These are phyloP conservation scores for Neuroterus valhalla DNA, from an alignment of 1,140 invertebrate genomes.

Conservation along the genomic window DNA sequence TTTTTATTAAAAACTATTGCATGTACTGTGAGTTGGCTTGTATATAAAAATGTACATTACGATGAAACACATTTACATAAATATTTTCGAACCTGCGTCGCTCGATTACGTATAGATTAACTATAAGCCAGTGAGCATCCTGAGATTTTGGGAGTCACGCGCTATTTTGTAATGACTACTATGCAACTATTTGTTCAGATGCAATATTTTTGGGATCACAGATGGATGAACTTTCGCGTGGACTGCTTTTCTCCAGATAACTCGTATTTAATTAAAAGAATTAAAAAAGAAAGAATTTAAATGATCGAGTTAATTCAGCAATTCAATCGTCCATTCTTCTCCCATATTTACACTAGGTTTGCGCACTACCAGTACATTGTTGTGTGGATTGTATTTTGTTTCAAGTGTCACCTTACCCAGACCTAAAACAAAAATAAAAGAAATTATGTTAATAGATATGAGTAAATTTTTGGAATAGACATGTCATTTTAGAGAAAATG, in stretches of 20 bases:
- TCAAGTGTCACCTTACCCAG: conserved; percentile 75
- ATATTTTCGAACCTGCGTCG: conserved; percentile 21
- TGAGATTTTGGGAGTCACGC: conserved; percentile 16
- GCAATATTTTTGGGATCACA: conserved; percentile 27
- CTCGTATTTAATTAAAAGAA: conserved; percentile 12
- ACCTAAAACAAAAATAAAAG: conserved; percentile 72
- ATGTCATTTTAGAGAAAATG: no score
- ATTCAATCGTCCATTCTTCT: conserved; percentile 85
- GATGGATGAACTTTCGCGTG: conserved; percentile 20
- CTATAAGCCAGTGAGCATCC: conserved; percentile 25
- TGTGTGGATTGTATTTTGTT: conserved; percentile 77
- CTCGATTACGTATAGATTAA: conserved; percentile 10
- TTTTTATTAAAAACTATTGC: conserved; percentile 49
- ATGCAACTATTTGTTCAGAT: conserved; percentile 6
- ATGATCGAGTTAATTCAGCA: conserved; percentile 74
- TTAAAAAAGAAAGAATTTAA: background rate
- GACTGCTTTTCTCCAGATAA: conserved; percentile 12
- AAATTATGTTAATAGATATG: conserved; percentile 25
- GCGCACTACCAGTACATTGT: conserved; percentile 83
- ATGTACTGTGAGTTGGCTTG: conserved; percentile 43
- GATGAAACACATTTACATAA: conserved; percentile 37
- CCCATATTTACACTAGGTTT: conserved; percentile 90
- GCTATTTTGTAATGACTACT: conserved; percentile 15
- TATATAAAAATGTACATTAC: conserved; percentile 58
- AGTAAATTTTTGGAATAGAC: no score